These are phyloP conservation scores for Gulo gulo DNA, from an alignment of 2,113 vertebrate species.

Conservation along the genomic window DNA sequence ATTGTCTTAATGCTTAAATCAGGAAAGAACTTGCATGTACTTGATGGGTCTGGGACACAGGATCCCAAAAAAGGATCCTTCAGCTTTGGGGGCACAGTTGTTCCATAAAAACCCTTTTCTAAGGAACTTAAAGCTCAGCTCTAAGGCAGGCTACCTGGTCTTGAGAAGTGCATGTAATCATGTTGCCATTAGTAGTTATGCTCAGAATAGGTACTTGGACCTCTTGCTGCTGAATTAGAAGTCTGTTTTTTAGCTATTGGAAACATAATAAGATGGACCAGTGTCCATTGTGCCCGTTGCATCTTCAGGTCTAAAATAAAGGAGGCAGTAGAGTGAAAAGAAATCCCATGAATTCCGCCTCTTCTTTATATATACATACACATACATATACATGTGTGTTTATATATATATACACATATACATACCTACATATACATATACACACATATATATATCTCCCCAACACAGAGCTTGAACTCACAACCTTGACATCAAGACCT, in stretches of 20 bases:
- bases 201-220: not conserved
- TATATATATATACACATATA: no score
- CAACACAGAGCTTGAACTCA: not conserved
- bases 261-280: not conserved
- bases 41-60: not conserved
- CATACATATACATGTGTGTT: no score
- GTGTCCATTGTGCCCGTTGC: not conserved
- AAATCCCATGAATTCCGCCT: not conserved
- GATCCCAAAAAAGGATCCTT: not conserved
- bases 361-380: no score
- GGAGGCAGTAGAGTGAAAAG: not conserved
- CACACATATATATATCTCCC: no score
- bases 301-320: not conserved
- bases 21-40: not conserved
- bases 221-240: rapidly evolving
- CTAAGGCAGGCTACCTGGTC: not conserved
- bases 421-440: no score
- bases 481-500: not conserved
- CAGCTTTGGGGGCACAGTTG: not conserved
- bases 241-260: not conserved
- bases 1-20: not conserved
- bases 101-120: not conserved
- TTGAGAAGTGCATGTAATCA: not conserved
- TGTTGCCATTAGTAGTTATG: not conserved
- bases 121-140: not conserved